phyloP scores from a whole-genome alignment of 2,888 invertebrate species.

The Caenorhabditis plicata region DNA sequence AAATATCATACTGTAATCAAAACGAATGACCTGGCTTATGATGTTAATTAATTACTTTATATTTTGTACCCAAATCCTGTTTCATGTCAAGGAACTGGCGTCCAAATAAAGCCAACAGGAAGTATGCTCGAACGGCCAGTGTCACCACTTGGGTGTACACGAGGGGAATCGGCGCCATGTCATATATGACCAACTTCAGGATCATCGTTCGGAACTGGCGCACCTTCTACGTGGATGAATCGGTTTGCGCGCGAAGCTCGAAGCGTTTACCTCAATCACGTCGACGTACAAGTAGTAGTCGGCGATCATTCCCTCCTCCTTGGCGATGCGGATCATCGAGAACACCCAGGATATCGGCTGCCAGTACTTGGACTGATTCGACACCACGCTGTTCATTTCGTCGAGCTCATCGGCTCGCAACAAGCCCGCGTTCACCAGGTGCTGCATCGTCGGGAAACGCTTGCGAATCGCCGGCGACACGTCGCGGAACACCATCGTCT shows the following conservation, averaged over 20 bases:
- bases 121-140: conserved; percentile 39
- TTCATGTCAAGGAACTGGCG: conserved; percentile 47
- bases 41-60: no score
- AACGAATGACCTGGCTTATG: no score
- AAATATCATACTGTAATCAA: no score
- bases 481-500: conserved; percentile 53
- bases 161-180: conserved; percentile 52
- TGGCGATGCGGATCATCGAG: conserved; percentile 16
- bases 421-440: conserved; percentile 58
- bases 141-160: conserved; percentile 45
- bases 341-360: conserved; percentile 51
- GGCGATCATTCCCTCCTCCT: conserved; percentile 41
- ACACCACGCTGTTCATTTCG: no score
- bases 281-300: conserved; percentile 49
- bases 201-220: conserved; percentile 51
- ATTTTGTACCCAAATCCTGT: no score
- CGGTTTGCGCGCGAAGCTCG: no score
- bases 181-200: conserved; percentile 52
- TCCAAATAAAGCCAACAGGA: conserved; percentile 54
- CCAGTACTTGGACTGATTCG: conserved; percentile 59
- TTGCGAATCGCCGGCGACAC: conserved; percentile 57
- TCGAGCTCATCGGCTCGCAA: conserved; percentile 58
- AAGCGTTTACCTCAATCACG: conserved; percentile 40
- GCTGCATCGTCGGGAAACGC: conserved; percentile 61
- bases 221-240: no score